These are phyloP conservation scores for Thalassoma bifasciatum DNA, from an alignment of 2,113 vertebrate genomes.

Conservation along the genomic window DNA sequence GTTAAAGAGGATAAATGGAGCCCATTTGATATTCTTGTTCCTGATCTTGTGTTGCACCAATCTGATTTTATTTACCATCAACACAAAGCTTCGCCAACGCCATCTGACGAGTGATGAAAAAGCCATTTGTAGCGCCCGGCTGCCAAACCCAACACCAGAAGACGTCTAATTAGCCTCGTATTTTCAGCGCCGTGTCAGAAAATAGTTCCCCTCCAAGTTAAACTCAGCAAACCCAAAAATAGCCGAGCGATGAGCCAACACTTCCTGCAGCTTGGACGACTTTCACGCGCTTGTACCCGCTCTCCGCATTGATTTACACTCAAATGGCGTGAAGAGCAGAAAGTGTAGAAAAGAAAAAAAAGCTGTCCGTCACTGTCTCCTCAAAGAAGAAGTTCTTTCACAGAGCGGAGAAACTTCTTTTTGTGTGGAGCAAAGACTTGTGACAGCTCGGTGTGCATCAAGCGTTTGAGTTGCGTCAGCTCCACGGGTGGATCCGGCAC, in stretches of 20 bases:
- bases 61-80: slow-evolving; percentile 63
- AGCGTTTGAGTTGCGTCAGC: slow-evolving; percentile 44
- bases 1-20: no score
- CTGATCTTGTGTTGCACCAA: slow-evolving; percentile 11
- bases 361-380: slow-evolving; percentile 27
- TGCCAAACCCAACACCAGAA: slow-evolving; percentile 40
- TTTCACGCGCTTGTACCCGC: slow-evolving; percentile 39
- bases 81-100: slow-evolving; percentile 48
- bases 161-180: slow-evolving; percentile 51
- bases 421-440: no score
- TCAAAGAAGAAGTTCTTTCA: neutral
- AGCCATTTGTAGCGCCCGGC: slow-evolving; percentile 7
- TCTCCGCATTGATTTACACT: slow-evolving; percentile 64
- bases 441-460: slow-evolving; percentile 45
- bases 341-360: slow-evolving; percentile 24
- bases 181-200: slow-evolving; percentile 46
- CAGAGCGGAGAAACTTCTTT: neutral
- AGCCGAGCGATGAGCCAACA: slow-evolving; percentile 60
- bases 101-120: slow-evolving; percentile 29
- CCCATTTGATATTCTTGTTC: neutral
- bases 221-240: slow-evolving; percentile 51
- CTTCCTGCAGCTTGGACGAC: slow-evolving; percentile 44
- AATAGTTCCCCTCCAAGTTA: slow-evolving; percentile 42
- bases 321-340: slow-evolving; percentile 48
- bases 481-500: slow-evolving; percentile 15